phyloP scores from a whole-genome alignment of 2,797 vertebrate genomes.

The Acanthiza pusilla region DNA sequence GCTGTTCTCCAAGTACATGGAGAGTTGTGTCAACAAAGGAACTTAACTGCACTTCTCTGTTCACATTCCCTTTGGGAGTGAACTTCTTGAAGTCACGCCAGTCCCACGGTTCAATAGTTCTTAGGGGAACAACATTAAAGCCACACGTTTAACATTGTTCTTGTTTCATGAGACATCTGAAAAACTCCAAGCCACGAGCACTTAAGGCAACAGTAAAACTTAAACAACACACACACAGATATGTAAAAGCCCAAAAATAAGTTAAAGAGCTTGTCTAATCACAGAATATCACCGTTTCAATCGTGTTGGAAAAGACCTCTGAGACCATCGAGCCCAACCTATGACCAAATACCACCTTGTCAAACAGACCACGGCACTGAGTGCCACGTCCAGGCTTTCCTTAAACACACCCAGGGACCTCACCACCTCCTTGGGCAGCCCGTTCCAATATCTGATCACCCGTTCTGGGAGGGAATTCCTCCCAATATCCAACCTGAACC shows the following conservation, averaged over 20 bases:
- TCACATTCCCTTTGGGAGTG: neutral
- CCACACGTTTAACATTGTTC: accelerated
- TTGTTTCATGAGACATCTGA: neutral
- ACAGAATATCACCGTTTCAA: neutral
- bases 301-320: neutral
- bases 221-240: accelerated
- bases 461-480: neutral
- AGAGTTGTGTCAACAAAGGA: neutral
- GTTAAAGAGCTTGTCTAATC: neutral
- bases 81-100: neutral
- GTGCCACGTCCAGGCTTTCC: neutral
- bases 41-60: neutral
- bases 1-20: neutral
- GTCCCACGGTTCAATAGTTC: neutral
- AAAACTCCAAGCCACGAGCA: neutral
- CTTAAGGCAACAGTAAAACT: neutral
- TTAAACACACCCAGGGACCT: neutral
- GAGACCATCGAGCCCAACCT: neutral
- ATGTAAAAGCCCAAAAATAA: neutral
- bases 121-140: neutral
- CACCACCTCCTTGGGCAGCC: neutral
- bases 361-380: neutral
- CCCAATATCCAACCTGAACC: neutral
- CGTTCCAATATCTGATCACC: neutral
- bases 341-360: neutral